These are phyloP conservation scores for Melanotaenia pygmaea DNA, from an alignment of 2,797 vertebrate species.

Conservation along the genomic window DNA sequence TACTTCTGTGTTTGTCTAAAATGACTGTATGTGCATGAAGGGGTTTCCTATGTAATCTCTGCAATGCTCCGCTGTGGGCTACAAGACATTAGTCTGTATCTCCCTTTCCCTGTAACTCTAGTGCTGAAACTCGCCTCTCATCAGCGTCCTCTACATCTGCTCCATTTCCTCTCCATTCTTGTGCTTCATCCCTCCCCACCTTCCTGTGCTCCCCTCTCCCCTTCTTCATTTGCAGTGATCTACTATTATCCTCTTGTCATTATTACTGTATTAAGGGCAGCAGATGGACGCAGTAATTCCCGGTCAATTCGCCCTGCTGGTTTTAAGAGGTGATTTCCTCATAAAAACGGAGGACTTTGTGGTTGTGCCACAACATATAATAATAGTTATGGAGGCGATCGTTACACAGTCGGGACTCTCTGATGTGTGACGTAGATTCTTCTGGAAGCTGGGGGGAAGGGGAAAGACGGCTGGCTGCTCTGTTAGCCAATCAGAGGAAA, in stretches of 20 bases:
- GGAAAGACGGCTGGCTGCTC: slow-evolving; percentile 50
- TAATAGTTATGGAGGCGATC: slow-evolving; percentile 48
- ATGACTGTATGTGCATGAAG: background rate
- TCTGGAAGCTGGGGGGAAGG: slow-evolving; percentile 72
- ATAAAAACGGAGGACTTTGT: slow-evolving; percentile 38
- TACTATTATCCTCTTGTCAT: slow-evolving; percentile 47
- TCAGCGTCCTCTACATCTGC: slow-evolving; percentile 63
- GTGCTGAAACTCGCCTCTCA: slow-evolving; percentile 41
- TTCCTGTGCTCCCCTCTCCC: slow-evolving; percentile 27
- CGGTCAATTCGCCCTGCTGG: slow-evolving; percentile 25
- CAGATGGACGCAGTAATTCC: slow-evolving; percentile 48
- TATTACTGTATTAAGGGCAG: slow-evolving; percentile 51
- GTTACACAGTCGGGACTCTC: slow-evolving; percentile 63
- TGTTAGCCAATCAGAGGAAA: slow-evolving; percentile 72
- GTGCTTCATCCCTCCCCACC: slow-evolving; percentile 44
- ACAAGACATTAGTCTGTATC: slow-evolving; percentile 32
- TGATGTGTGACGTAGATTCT: slow-evolving; percentile 69
- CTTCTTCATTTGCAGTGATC: slow-evolving; percentile 38
- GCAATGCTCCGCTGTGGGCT: slow-evolving; percentile 9
- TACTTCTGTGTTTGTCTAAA: slow-evolving; percentile 17
- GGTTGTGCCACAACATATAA: slow-evolving; percentile 37
- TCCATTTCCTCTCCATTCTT: slow-evolving; percentile 53
- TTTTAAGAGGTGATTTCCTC: slow-evolving; percentile 54
- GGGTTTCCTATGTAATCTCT: slow-evolving; percentile 5
- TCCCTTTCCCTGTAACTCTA: slow-evolving; percentile 54